Base-by-base conservation (phyloP, 2,888 invertebrate genomes). In the Nasonovia ribisnigri region DNA sequence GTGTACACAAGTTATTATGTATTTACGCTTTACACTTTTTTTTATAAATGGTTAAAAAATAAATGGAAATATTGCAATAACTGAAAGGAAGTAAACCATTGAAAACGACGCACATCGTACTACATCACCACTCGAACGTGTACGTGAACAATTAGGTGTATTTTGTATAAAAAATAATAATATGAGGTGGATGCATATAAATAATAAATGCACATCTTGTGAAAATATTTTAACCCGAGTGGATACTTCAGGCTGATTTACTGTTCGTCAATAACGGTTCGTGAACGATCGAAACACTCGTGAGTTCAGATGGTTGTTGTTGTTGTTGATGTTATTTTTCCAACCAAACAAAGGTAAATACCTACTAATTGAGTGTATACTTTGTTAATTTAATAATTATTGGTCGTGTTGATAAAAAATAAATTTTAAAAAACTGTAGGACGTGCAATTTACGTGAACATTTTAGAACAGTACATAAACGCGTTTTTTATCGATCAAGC, bases 341-440 rank as follows among this genome's bases (percentile, higher is more conserved):
- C n/a, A 77, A 77, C 36, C 20, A 36, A 77, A 77, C 77, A 77
- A 77, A 77, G 77, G 77, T 77, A 77, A 77, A 77, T 42, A 36
- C 36, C 3, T 42, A 36, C 36, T 1, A 3, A 77, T 20, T 36
- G 13, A 16, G 8, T 77, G 36, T 77, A 77, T 77, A 77, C 36
- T 77, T 36, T 77, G 77, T 77, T 77, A 77, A 77, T 77, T 77
- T 36, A 77, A 77, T 77, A 77, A 77, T 77, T 77, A 77, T 77
- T 77, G 20, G 36, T 36, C 77, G 36, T 57, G 6, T 57, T 57
- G 57, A 57, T 57, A 57, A 57, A 57, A 24, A 54, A 54, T 26
- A 77, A 77, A 77, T 20, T 77, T 20, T 36, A 36, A 8, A 36
- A 77, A 77, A 77, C 20, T 1, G 20, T 77, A 24, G 20, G 8